Conservation (phyloP, 2,888 invertebrate genomes). For the Falcaria lacertinaria region DNA sequence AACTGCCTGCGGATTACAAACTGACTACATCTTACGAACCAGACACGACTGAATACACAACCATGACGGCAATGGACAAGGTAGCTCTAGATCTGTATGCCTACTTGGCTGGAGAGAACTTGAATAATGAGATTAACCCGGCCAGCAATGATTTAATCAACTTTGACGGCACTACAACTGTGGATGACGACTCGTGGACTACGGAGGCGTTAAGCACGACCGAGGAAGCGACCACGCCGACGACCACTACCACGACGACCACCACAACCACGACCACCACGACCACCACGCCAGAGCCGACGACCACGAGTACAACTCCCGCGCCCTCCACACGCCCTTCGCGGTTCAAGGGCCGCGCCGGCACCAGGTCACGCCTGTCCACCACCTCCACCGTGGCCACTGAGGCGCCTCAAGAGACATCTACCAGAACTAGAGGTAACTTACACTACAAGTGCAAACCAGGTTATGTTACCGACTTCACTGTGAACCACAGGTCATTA, state of each 20-base stretch:
- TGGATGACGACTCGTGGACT: conserved; percentile 55
- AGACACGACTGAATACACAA: conserved; percentile 81
- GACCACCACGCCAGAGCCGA: conserved; percentile 65
- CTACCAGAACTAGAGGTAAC: conserved; percentile 74
- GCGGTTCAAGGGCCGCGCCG: conserved; percentile 62
- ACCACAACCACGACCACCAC: conserved; percentile 79
- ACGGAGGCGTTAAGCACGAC: conserved; percentile 71
- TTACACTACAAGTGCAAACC: conserved; percentile 5
- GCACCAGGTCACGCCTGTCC: conserved; percentile 67
- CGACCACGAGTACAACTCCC: conserved; percentile 67
- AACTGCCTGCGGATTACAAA: conserved; percentile 62
- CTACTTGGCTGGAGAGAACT: conserved; percentile 83
- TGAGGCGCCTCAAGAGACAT: conserved; percentile 64
- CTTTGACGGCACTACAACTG: conserved; percentile 60
- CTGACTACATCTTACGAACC: conserved; percentile 62
- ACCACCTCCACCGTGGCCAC: conserved; percentile 56
- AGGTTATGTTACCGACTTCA: conserved; percentile 12
- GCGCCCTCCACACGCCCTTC: conserved; percentile 65
- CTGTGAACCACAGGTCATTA: conserved; percentile 28
- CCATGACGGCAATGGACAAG: conserved; percentile 87
- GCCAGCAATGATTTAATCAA: conserved; percentile 46
- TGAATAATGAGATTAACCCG: conserved; percentile 78
- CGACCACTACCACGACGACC: conserved; percentile 78
- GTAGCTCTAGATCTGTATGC: conserved; percentile 91
- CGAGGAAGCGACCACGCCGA: conserved; percentile 74